phyloP scores from a whole-genome alignment of 1,140 invertebrate species.

The Hirudo medicinalis region DNA sequence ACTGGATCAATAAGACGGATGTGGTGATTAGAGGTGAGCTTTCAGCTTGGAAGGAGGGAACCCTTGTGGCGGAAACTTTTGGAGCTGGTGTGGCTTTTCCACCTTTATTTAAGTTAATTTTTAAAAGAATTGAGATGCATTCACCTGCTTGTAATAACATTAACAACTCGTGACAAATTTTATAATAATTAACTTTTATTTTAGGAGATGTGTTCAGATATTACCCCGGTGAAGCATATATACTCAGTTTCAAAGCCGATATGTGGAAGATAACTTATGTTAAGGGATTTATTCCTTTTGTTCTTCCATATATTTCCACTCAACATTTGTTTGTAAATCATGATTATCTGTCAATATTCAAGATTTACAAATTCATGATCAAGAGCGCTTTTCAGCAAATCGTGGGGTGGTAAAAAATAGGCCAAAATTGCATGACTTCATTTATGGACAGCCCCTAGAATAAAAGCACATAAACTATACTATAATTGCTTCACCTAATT shows the following conservation, averaged over 20 bases:
- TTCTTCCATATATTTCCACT: constrained; percentile 34
- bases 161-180: no score
- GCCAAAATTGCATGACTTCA: no score
- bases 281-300: constrained; percentile 38
- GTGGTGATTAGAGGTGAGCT: constrained; percentile 36
- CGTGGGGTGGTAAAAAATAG: no score
- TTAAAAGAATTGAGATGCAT: no score
- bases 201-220: constrained; percentile 37
- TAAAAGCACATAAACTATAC: no score
- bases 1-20: constrained; percentile 40
- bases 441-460: no score
- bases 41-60: constrained; percentile 37
- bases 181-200: background rate
- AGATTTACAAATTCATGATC: constrained; percentile 33
- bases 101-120: background rate
- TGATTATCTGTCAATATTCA: constrained; percentile 35
- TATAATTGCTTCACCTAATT: no score
- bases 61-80: constrained; percentile 27
- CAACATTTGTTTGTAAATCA: constrained; percentile 36
- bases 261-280: constrained; percentile 41
- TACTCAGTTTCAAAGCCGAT: constrained; percentile 29
- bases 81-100: constrained; percentile 28
- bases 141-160: no score
- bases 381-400: constrained; percentile 32
- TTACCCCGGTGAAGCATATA: constrained; percentile 33